Base-by-base conservation (phyloP, 2,113 vertebrate genomes). In the Labeo rohita region DNA sequence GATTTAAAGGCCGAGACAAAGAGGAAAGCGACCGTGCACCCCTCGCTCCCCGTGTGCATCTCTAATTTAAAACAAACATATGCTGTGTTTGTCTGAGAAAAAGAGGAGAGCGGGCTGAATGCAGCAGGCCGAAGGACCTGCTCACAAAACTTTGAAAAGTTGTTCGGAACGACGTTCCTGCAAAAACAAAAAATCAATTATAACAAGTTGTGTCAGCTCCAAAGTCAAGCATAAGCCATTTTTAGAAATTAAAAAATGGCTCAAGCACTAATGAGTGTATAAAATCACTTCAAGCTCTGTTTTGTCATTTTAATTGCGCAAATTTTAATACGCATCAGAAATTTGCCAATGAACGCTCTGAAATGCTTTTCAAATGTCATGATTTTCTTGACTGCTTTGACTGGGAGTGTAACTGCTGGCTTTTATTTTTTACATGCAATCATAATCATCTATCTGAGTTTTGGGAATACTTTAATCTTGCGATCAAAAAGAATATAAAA, bases 1-100 rank as follows among this genome's bases (percentile, higher is more conserved):
- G 93, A 94, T 95, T 95, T 91, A 94, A 92, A 92, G 92, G 91
- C 90, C 91, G 66, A 94, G 93, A 96, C 94, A 95, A 95, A 95
- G 93, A 92, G 90, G 90, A 92, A 91, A 85, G 90, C 83, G 90
- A 90, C 91, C 88, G 88, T 87, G 34, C 90, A 90, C 91, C 89
- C 91, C 89, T 88, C 88, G 28, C 90, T 88, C 91, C 89, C 80
- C 50, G 50, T 45, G 68, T 68, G 70, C 85, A 77, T 82, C 83
- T 85, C 83, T 80, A 80, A 85, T 87, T 89, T 81, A 87, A 78
- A 89, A 89, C 85, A 89, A 89, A 89, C 87, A 84, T 80, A 89
- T 83, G 83, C 83, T 59, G 61, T 45, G 65, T 65, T 81, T 52
- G 74, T 74, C 73, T 34, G 49, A 68, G 28, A 59, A 73, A 43